Percentiles rank a stretch among this genome's conserved stretches.
Evolutionary conservation across 2,113 vertebrate genomes (phyloP).

Genomic region (Hippocampus guttulatus): DNA sequence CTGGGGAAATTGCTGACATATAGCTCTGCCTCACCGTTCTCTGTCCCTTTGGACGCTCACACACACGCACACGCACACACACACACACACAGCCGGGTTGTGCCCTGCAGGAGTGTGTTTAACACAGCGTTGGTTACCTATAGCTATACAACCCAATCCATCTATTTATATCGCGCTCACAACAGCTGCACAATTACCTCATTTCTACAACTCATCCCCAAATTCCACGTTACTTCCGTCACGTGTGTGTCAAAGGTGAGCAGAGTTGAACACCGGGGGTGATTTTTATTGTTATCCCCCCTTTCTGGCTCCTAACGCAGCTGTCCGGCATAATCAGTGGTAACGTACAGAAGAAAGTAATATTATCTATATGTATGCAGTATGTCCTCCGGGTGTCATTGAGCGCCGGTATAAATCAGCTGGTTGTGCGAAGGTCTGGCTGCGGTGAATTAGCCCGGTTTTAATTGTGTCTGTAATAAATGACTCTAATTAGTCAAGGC

Average conservation of each 20-base stretch:
- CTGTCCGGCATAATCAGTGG: background rate
- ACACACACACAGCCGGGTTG: slow-evolving; percentile 2
- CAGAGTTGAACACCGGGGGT: background rate
- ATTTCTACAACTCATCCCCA: background rate
- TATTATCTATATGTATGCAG: slow-evolving; percentile 3
- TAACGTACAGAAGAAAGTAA: slow-evolving; percentile 1
- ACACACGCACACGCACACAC: background rate
- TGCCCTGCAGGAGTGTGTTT: slow-evolving; percentile 10
- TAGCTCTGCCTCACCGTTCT: slow-evolving; percentile 18
- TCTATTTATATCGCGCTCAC: background rate
- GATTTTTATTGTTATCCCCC: too few relatives aligned
- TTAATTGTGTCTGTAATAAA: slow-evolving; percentile 99
- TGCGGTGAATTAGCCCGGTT: slow-evolving; percentile 95
- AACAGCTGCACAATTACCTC: background rate
- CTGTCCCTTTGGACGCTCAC: slow-evolving; percentile 1
- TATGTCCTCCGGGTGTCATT: slow-evolving; percentile 96
- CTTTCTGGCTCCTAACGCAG: background rate
- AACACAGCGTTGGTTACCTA: background rate
- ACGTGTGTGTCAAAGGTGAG: background rate
- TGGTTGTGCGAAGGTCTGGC: slow-evolving; percentile 83
- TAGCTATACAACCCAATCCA: too few relatives aligned
- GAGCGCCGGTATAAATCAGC: slow-evolving; percentile 93
- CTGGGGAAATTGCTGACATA: slow-evolving; percentile 61
- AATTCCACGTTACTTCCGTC: background rate
- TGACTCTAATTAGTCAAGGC: slow-evolving; percentile 98